Evolutionary conservation across 2,888 invertebrate species (phyloP).

Genomic region (Sepioteuthis lessoniana): DNA sequence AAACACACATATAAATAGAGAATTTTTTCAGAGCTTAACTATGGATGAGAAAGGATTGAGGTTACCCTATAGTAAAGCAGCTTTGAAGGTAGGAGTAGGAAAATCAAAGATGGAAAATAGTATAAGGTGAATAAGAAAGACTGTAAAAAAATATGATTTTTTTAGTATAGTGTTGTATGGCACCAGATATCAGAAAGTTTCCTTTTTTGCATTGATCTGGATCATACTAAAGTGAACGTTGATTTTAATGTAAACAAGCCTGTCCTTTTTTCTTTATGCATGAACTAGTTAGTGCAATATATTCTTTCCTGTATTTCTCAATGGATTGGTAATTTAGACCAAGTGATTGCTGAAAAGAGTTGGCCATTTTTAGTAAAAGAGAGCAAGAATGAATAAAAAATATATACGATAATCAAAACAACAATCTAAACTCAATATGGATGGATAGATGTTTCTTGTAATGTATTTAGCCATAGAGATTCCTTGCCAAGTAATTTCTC

Average conservation of each 20-base stretch:
- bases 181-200: neutral
- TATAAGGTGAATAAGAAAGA: constrained; percentile 2
- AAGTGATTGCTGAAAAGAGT: neutral
- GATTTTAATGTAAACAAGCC: neutral
- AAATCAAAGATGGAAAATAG: neutral
- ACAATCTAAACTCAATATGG: no score
- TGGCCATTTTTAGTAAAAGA: neutral
- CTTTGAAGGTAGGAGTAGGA: neutral
- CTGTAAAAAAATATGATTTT: neutral
- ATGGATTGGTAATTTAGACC: neutral
- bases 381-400: neutral
- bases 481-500: no score
- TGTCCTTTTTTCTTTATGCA: neutral
- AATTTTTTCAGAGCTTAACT: neutral
- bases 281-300: no score
- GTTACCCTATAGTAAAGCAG: neutral
- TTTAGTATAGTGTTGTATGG: neutral
- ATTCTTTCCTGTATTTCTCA: neutral
- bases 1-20: neutral
- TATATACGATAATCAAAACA: no score
- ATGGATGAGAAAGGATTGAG: constrained; percentile 17
- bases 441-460: no score
- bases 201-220: neutral
- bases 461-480: no score
- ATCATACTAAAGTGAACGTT: neutral